These are phyloP conservation scores for Amyelois transitella DNA, from an alignment of 1,140 invertebrate species.

Conservation along the genomic window DNA sequence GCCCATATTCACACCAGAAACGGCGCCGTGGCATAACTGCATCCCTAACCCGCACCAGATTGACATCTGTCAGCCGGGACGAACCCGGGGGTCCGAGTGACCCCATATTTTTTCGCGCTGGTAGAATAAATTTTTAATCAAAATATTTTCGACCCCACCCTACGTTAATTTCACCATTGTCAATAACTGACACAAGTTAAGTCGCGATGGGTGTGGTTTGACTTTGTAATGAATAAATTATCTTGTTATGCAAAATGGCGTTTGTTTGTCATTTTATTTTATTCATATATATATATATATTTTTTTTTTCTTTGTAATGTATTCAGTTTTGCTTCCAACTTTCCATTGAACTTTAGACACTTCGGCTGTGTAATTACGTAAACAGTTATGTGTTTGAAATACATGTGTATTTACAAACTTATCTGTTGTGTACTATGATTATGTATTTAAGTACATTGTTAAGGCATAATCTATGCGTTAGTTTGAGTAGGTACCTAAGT, in stretches of 20 bases:
- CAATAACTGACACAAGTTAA: conserved; percentile 47
- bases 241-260: background rate
- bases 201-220: conserved; percentile 38
- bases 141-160: conserved; percentile 54
- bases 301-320: too few relatives aligned
- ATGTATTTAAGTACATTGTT: too few relatives aligned
- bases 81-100: conserved; percentile 29
- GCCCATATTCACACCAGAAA: conserved; percentile 3
- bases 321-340: too few relatives aligned
- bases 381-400: too few relatives aligned
- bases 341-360: too few relatives aligned
- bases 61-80: conserved; percentile 57
- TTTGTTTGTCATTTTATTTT: background rate
- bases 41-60: conserved; percentile 38
- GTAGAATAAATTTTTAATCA: conserved; percentile 67
- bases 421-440: too few relatives aligned
- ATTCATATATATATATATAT: background rate
- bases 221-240: conserved; percentile 54
- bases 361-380: too few relatives aligned
- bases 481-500: too few relatives aligned
- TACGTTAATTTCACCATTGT: conserved; percentile 60
- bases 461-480: too few relatives aligned
- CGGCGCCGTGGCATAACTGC: conserved; percentile 16
- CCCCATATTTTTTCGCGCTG: conserved; percentile 42
- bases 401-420: too few relatives aligned